Percentiles rank a stretch among this genome's conserved stretches.
phyloP scores from a whole-genome alignment of 2,113 vertebrate species.

The Pimephales promelas region DNA sequence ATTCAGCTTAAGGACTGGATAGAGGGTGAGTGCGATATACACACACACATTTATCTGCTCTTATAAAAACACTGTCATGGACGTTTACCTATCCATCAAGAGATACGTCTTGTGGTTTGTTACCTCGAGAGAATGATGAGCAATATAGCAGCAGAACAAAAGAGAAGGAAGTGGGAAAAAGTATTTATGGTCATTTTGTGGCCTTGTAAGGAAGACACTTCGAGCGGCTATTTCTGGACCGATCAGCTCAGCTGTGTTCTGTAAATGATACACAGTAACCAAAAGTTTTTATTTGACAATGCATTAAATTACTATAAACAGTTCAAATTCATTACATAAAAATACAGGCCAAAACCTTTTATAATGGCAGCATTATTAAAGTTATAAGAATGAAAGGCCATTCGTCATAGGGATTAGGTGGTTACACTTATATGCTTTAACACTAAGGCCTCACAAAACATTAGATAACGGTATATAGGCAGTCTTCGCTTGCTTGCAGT shows the following conservation, averaged over 20 bases:
- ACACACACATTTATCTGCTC: constrained; percentile 37
- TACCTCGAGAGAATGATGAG: background rate
- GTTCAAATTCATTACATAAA: background rate
- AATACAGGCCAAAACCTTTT: background rate
- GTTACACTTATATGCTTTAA: background rate
- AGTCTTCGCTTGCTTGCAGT: too few species aligned
- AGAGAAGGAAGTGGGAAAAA: constrained; percentile 13
- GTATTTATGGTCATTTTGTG: background rate
- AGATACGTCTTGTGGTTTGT: background rate
- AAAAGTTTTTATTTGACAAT: background rate
- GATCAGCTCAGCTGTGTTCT: background rate
- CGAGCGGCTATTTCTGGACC: background rate
- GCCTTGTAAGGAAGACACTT: constrained; percentile 63
- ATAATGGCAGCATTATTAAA: background rate
- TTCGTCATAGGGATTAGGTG: background rate
- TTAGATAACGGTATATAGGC: background rate
- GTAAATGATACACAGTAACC: background rate
- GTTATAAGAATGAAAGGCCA: background rate
- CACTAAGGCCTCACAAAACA: background rate
- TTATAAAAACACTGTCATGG: constrained; percentile 45
- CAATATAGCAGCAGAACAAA: constrained; percentile 7
- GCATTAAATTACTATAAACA: background rate
- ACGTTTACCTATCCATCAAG: constrained; percentile 34
- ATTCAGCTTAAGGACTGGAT: constrained; percentile 92
- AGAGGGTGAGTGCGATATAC: constrained; percentile 82